Evolutionary conservation across 2,797 vertebrate genomes (phyloP).

Genomic region (Myoxocephalus aenaeus): DNA sequence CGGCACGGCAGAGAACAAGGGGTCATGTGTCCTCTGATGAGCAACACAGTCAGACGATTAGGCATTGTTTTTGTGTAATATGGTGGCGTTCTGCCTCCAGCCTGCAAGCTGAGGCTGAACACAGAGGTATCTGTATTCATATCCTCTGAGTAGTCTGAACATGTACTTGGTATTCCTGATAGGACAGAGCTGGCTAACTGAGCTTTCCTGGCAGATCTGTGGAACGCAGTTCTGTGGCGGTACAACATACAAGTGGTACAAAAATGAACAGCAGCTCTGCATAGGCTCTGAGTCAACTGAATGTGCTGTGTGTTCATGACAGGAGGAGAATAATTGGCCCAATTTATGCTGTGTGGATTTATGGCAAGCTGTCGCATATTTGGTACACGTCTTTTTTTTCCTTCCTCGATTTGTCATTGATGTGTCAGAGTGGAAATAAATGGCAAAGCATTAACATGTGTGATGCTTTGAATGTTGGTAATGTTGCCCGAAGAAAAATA

Average conservation of each 20-base stretch:
- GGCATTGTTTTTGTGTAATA: constrained; percentile 69
- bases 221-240: constrained; percentile 52
- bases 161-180: constrained; percentile 77
- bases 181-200: constrained; percentile 68
- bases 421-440: constrained; percentile 50
- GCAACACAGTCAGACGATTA: constrained; percentile 53
- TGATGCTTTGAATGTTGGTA: constrained; percentile 24
- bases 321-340: constrained; percentile 68
- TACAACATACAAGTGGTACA: constrained; percentile 50
- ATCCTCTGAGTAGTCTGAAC: constrained; percentile 60
- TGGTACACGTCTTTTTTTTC: constrained; percentile 37
- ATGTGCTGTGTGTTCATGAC: constrained; percentile 53
- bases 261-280: constrained; percentile 37
- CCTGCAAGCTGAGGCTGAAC: constrained; percentile 44
- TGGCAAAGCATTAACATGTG: constrained; percentile 15
- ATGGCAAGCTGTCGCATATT: constrained; percentile 75
- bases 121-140: constrained; percentile 68
- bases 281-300: constrained; percentile 54
- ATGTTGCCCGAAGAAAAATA: constrained; percentile 1
- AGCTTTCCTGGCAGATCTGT: constrained; percentile 67
- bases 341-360: constrained; percentile 69
- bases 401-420: constrained; percentile 41
- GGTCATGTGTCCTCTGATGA: constrained; percentile 68
- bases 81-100: constrained; percentile 61
- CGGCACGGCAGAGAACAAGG: constrained; percentile 34